These are phyloP conservation scores for Schizopygopsis pylzovi DNA, from an alignment of 2,797 vertebrate genomes.

Conservation along the genomic window DNA sequence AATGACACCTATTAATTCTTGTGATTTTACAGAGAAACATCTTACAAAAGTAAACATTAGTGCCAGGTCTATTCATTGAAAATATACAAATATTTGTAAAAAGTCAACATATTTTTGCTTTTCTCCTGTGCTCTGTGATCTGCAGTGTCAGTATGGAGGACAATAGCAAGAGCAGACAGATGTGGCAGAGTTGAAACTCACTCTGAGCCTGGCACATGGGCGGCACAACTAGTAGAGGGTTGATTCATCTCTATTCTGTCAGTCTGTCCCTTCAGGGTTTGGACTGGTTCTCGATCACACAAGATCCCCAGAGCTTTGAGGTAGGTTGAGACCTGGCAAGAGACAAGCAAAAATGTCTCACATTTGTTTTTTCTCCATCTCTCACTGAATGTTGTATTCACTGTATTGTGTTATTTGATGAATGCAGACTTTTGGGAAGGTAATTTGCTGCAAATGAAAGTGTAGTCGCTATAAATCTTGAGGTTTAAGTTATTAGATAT, in stretches of 20 bases:
- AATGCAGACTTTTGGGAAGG: neutral
- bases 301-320: slow-evolving; percentile 81
- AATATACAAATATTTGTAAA: slow-evolving; percentile 28
- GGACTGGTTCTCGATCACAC: slow-evolving; percentile 64
- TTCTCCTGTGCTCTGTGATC: slow-evolving; percentile 20
- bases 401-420: neutral
- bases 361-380: neutral
- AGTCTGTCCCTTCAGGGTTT: slow-evolving; percentile 59
- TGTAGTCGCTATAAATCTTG: neutral
- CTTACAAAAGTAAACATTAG: slow-evolving; percentile 30
- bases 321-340: slow-evolving; percentile 88
- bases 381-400: neutral
- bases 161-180: slow-evolving; percentile 16
- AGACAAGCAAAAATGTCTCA: slow-evolving; percentile 56
- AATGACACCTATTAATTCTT: slow-evolving; percentile 41
- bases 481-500: neutral
- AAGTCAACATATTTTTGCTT: slow-evolving; percentile 17
- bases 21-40: slow-evolving; percentile 16
- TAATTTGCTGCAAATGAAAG: neutral
- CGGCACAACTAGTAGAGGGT: slow-evolving; percentile 77
- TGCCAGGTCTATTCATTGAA: slow-evolving; percentile 11
- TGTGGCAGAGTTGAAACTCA: slow-evolving; percentile 74
- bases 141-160: neutral
- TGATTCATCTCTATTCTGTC: slow-evolving; percentile 64
- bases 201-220: slow-evolving; percentile 79